Evolutionary conservation across 2,113 vertebrate genomes (phyloP).

Genomic region (Scartelaos histophorus): DNA sequence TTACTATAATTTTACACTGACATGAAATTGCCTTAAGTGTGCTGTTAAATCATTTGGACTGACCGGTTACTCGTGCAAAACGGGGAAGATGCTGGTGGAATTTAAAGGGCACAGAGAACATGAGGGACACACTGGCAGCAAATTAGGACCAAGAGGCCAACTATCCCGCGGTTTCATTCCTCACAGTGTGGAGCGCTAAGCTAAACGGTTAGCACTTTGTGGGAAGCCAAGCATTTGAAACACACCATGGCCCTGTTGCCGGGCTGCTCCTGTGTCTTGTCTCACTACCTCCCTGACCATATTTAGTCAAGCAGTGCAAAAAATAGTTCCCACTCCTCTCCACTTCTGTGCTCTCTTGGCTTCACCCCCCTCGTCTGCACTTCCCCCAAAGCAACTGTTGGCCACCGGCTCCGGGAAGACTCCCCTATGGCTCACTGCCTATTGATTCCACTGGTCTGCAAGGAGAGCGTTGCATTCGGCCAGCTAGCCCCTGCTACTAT

Average conservation of each 20-base stretch:
- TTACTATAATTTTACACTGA: neutral
- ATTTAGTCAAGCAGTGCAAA: slow-evolving; percentile 99
- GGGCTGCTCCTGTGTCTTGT: slow-evolving; percentile 87
- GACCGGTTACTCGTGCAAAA: slow-evolving; percentile 18
- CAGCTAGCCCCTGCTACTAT: slow-evolving; percentile 76
- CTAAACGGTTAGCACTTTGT: slow-evolving; percentile 87
- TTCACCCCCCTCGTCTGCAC: slow-evolving; percentile 42
- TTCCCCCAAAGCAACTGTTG: slow-evolving; percentile 85
- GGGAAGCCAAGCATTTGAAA: slow-evolving; percentile 91
- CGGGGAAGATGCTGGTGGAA: slow-evolving; percentile 56
- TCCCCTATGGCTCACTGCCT: slow-evolving; percentile 85
- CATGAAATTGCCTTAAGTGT: neutral
- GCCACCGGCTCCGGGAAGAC: slow-evolving; percentile 83
- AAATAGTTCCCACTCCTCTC: slow-evolving; percentile 85
- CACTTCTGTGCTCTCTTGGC: slow-evolving; percentile 44
- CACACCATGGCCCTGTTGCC: slow-evolving; percentile 86
- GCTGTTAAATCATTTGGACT: neutral
- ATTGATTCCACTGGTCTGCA: slow-evolving; percentile 87
- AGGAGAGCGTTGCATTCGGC: slow-evolving; percentile 58
- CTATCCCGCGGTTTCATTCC: slow-evolving; percentile 67
- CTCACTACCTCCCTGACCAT: slow-evolving; percentile 96
- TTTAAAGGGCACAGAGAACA: slow-evolving; percentile 33
- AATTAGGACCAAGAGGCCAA: slow-evolving; percentile 50
- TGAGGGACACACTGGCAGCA: slow-evolving; percentile 61
- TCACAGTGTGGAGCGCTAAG: slow-evolving; percentile 71